A percentile compares a stretch with the other conserved stretches of the same genome.
Conservation (phyloP, 2,888 invertebrate genomes). For the Sarcophaga carnaria region DNA sequence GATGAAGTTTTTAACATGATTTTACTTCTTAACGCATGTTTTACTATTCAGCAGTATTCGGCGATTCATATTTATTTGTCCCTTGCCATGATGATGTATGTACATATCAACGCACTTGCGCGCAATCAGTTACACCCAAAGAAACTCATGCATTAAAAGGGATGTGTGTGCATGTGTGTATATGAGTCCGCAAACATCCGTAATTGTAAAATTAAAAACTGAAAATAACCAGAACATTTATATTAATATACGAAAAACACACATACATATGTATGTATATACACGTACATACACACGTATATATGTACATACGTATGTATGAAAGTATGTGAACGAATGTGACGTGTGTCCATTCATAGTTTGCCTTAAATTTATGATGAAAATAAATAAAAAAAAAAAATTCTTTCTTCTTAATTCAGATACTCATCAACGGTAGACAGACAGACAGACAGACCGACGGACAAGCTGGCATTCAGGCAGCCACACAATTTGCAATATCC, state of each 20-base stretch:
- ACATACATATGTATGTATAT: neutral
- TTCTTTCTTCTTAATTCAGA: neutral
- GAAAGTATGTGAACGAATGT: too few relatives aligned
- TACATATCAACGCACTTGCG: conserved; percentile 7
- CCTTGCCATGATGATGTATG: conserved; percentile 72
- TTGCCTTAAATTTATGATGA: conserved; percentile 43
- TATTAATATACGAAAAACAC: neutral
- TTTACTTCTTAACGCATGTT: conserved; percentile 42
- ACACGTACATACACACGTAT: neutral
- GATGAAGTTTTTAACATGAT: conserved; percentile 32
- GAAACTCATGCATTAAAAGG: neutral
- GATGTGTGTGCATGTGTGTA: too few relatives aligned
- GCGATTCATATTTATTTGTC: conserved; percentile 76
- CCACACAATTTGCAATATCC: too few relatives aligned
- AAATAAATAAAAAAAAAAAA: conserved; percentile 8
- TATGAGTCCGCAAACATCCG: conserved; percentile 3
- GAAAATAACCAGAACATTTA: conserved; percentile 31
- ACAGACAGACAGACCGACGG: too few relatives aligned
- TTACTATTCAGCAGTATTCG: conserved; percentile 31
- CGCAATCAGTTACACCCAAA: neutral
- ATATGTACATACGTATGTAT: neutral
- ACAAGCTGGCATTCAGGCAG: too few relatives aligned
- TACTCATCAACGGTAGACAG: too few relatives aligned
- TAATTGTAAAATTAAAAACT: conserved; percentile 26
- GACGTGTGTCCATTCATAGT: conserved; percentile 14